A percentile compares a stretch with the other conserved stretches of the same genome.
phyloP scores from a whole-genome alignment of 1,140 invertebrate species.

The Hyphantria cunea region DNA sequence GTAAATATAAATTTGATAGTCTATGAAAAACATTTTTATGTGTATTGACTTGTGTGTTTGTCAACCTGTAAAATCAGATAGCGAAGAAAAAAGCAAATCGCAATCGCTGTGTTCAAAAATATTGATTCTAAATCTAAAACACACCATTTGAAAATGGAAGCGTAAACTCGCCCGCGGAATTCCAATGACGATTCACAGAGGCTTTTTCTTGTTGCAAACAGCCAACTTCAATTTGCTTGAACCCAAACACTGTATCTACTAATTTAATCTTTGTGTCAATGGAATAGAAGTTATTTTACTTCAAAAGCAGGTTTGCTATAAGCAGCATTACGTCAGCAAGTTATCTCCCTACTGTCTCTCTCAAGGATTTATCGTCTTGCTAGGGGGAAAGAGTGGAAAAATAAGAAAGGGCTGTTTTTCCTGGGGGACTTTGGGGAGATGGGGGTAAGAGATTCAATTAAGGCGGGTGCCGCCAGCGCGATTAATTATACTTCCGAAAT shows the following conservation, averaged over 20 bases:
- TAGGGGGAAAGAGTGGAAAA: slow-evolving; percentile 70
- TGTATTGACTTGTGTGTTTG: too few relatives aligned
- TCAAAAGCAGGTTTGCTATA: slow-evolving; percentile 6
- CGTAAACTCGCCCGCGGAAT: slow-evolving; percentile 72
- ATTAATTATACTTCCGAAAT: slow-evolving; percentile 77
- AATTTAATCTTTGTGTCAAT: slow-evolving; percentile 32
- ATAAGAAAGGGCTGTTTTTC: slow-evolving; percentile 80
- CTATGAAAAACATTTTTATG: too few relatives aligned
- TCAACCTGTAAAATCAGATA: neutral
- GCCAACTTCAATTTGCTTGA: slow-evolving; percentile 42
- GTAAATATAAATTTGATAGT: too few relatives aligned
- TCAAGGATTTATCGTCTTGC: slow-evolving; percentile 77
- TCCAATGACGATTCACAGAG: slow-evolving; percentile 76
- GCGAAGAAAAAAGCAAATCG: slow-evolving; percentile 10
- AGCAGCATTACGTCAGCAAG: slow-evolving; percentile 47
- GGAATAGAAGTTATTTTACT: slow-evolving; percentile 11
- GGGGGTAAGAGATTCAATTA: slow-evolving; percentile 75
- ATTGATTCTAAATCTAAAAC: slow-evolving; percentile 27
- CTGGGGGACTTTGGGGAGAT: slow-evolving; percentile 57
- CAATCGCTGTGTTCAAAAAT: slow-evolving; percentile 1
- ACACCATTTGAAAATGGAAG: slow-evolving; percentile 61
- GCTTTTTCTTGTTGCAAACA: slow-evolving; percentile 73
- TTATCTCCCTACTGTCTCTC: slow-evolving; percentile 74
- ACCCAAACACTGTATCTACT: neutral
- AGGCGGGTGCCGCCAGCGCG: slow-evolving; percentile 56